Percentiles rank a stretch among this genome's conserved stretches.
phyloP scores from a whole-genome alignment of 1,140 invertebrate genomes.

The Pseudomyrmex cubaensis region DNA sequence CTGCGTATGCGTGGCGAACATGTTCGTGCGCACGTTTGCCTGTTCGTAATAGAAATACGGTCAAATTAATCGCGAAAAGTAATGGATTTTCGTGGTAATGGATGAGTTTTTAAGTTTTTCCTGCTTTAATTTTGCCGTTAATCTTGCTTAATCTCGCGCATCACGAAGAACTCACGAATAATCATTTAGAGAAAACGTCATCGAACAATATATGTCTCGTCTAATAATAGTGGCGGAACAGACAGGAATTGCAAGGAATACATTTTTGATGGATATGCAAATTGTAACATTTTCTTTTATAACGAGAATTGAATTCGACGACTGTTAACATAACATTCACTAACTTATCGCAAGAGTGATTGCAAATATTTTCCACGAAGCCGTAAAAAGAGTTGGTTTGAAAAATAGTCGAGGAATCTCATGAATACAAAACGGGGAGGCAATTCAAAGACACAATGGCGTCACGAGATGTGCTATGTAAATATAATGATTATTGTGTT shows the following conservation, averaged over 20 bases:
- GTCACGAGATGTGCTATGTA: slow-evolving; percentile 7
- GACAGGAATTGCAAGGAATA: background rate
- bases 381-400: background rate
- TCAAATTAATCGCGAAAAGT: slow-evolving; percentile 37
- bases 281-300: background rate
- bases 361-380: slow-evolving; percentile 22
- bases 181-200: slow-evolving; percentile 9
- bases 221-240: background rate
- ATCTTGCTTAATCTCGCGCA: background rate
- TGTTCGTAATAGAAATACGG: slow-evolving; percentile 33
- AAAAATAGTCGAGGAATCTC: slow-evolving; percentile 23
- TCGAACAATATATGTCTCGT: background rate
- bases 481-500: slow-evolving; percentile 6
- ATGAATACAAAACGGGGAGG: slow-evolving; percentile 19
- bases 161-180: slow-evolving; percentile 6
- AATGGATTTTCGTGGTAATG: slow-evolving; percentile 32
- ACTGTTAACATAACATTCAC: background rate
- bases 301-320: background rate
- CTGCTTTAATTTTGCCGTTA: background rate
- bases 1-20: background rate
- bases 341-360: slow-evolving; percentile 12
- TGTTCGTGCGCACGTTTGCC: background rate
- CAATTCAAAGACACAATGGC: slow-evolving; percentile 12
- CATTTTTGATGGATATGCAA: background rate
- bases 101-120: background rate